phyloP scores from a whole-genome alignment of 2,113 vertebrate species.

The Cygnus atratus region DNA sequence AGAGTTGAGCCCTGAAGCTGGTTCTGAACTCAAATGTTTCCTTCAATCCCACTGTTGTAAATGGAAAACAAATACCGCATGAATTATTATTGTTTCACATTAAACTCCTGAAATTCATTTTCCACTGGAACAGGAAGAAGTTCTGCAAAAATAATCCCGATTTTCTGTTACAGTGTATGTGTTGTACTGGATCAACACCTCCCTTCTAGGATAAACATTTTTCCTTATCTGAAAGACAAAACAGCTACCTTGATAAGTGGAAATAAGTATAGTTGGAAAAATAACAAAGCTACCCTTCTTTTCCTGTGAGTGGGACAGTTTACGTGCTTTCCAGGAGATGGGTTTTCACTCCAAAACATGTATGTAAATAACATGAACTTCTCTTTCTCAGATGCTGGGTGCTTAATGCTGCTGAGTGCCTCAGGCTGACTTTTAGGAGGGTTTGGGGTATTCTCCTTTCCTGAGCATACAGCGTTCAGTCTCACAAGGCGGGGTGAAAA shows the following conservation, averaged over 20 bases:
- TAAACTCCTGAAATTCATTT: not conserved
- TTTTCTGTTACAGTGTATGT: not conserved
- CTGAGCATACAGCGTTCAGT: accelerated
- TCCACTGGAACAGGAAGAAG: not conserved
- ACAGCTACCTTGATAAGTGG: not conserved
- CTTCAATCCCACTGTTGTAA: not conserved
- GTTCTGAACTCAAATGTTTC: not conserved
- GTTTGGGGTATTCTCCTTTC: not conserved
- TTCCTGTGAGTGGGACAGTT: not conserved
- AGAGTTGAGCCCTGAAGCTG: constrained; percentile 28
- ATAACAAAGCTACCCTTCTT: not conserved
- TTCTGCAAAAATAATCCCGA: not conserved
- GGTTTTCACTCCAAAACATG: not conserved
- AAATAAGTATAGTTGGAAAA: not conserved
- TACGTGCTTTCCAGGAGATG: not conserved
- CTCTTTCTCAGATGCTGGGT: not conserved
- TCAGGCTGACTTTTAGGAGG: not conserved
- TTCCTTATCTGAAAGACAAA: not conserved
- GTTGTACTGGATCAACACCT: not conserved
- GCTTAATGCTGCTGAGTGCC: not conserved
- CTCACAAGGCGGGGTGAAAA: not conserved
- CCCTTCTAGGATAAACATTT: not conserved
- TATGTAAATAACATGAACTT: not conserved
- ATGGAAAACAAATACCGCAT: constrained; percentile 6
- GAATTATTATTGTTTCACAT: constrained; percentile 6